phyloP scores from a whole-genome alignment of 2,888 invertebrate genomes.

The Smittia aterrima region DNA sequence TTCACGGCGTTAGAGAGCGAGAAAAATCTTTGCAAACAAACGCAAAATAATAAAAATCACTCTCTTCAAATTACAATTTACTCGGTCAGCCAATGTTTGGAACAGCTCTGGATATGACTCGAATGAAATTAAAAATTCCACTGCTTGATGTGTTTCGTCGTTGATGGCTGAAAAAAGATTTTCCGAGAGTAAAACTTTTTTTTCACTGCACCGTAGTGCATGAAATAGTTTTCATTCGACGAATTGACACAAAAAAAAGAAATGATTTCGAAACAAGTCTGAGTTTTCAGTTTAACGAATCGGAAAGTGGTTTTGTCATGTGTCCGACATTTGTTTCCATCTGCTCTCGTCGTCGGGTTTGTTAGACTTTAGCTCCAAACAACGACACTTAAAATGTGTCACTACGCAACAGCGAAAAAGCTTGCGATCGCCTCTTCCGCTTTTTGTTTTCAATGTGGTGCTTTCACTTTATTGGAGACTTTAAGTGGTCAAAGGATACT shows the following conservation, averaged over 20 bases:
- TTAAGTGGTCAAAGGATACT: neutral
- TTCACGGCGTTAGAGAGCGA: neutral
- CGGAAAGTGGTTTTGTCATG: neutral
- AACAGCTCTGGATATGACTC: conserved; percentile 27
- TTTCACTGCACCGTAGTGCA: neutral
- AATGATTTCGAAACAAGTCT: neutral
- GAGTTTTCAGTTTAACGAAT: neutral
- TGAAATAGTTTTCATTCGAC: conserved; percentile 2
- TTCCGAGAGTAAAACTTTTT: neutral
- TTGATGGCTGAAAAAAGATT: neutral
- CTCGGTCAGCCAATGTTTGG: neutral
- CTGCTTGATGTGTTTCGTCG: neutral
- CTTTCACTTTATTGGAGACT: neutral
- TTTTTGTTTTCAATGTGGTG: neutral
- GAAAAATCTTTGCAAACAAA: neutral
- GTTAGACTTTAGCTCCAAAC: neutral
- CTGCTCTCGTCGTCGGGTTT: neutral
- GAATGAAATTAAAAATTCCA: conserved; percentile 34
- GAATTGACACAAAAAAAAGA: neutral
- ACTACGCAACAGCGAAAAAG: neutral
- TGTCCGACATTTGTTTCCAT: neutral
- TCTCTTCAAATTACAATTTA: neutral
- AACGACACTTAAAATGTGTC: neutral
- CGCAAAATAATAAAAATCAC: neutral
- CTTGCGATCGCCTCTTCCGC: neutral